Evolutionary conservation across 1,140 invertebrate genomes (phyloP).

Genomic region (Lithobius niger): DNA sequence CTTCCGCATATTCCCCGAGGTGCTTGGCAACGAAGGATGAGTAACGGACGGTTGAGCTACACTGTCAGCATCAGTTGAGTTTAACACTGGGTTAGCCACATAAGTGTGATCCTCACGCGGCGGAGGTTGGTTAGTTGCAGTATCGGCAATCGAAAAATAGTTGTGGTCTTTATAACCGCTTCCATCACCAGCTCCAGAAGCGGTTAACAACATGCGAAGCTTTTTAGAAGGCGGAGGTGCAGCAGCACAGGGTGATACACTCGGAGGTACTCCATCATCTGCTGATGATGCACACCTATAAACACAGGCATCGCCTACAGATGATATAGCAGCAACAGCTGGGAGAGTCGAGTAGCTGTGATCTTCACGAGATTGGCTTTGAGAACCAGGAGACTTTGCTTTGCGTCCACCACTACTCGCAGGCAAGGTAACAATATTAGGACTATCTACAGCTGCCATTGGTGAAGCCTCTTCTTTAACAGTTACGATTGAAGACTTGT

Average conservation of each 20-base stretch:
- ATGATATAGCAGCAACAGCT: neutral
- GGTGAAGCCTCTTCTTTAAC: neutral
- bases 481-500: neutral
- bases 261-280: too few relatives aligned
- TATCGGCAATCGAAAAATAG: neutral
- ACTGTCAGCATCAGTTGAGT: neutral
- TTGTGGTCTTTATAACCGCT: constrained; percentile 8
- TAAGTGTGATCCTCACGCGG: constrained; percentile 12
- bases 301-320: too few relatives aligned
- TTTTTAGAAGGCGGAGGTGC: too few relatives aligned
- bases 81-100: constrained; percentile 1
- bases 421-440: neutral
- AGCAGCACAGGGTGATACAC: too few relatives aligned
- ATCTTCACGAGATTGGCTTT: constrained; percentile 2
- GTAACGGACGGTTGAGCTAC: too few relatives aligned
- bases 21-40: too few relatives aligned
- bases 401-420: neutral
- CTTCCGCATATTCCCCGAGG: neutral
- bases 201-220: too few relatives aligned
- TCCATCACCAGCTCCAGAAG: too few relatives aligned
- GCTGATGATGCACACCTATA: too few relatives aligned
- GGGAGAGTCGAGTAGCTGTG: constrained; percentile 4
- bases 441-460: neutral
- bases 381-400: neutral
- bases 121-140: neutral